Base-by-base conservation (phyloP, 1,140 invertebrate species). In the Nephila pilipes region DNA sequence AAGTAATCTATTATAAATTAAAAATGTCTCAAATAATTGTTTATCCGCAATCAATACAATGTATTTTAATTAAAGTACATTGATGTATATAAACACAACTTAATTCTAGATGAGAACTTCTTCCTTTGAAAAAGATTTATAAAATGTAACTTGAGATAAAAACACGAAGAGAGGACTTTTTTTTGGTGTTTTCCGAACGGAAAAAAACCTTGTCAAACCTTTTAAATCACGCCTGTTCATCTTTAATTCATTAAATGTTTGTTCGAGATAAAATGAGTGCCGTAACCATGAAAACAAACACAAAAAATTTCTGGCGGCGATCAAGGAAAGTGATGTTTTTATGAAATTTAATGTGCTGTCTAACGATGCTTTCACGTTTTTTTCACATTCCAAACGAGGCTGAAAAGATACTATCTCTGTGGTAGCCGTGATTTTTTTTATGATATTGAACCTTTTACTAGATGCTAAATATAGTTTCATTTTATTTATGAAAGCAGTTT, bases 241-340 rank as follows among this genome's bases (percentile, higher is more conserved):
- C 65, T 75, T 75, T 75, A 75, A 75, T 75, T 75, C 65, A 75
- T 75, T 75, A 75, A 75, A 75, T 75, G 65, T 32, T 75, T 75
- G 32, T 29, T 46, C 18, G 29, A 2, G 65, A 75, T 29, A 29
- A 32, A 36, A 75, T 75, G 65, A 75, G 29, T 32, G 65, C 16
- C 12, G 65, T 18, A 32, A 29, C 16, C 65, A 32, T 65, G 29
- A 75, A 32, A 75, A 75, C 0, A 36, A 32, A 20, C 5, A 75
- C 16, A 32, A 75, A 32, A 18, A 8, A 29, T 16, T 4, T 75
- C 65, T 75, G 1, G 25, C 32, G 25, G 65, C 65, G 32, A 75
- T 75, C 65, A 75, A 29, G 65, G 32, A 29, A 75, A 75, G 29
- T 75, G 65, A 75, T 75, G 65, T 75, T 75, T 75, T 75, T 75